These are phyloP conservation scores for Didymodactylos carnosus DNA, from an alignment of 2,888 invertebrate species.

Conservation along the genomic window DNA sequence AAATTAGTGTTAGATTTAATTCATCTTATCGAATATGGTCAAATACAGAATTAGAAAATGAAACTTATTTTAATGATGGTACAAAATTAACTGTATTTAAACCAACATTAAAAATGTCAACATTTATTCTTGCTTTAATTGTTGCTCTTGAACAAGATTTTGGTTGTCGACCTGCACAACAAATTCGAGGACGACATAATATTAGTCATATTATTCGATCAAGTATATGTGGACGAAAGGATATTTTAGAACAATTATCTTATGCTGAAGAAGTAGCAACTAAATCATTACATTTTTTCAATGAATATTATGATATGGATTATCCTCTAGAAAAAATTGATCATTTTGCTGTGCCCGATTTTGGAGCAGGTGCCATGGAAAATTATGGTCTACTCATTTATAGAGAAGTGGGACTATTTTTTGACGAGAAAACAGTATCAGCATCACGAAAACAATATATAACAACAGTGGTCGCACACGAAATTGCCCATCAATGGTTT, in stretches of 20 bases:
- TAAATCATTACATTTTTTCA: conserved; percentile 26
- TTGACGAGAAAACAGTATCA: conserved; percentile 72
- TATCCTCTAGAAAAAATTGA: conserved; percentile 21
- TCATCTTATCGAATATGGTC: conserved; percentile 19
- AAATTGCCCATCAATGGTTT: conserved; percentile 45
- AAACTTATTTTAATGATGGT: conserved; percentile 14
- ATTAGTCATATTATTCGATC: background rate
- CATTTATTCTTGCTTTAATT: conserved; percentile 73
- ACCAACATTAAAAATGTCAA: conserved; percentile 72
- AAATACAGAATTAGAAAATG: conserved; percentile 19
- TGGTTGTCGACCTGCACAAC: conserved; percentile 18
- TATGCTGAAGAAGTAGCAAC: conserved; percentile 25
- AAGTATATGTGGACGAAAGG: conserved; percentile 1
- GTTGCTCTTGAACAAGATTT: conserved; percentile 56
- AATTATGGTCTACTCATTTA: conserved; percentile 51
- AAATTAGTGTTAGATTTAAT: conserved; percentile 21
- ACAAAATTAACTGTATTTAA: conserved; percentile 42
- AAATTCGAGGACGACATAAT: conserved; percentile 13
- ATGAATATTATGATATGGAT: conserved; percentile 23
- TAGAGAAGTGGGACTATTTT: conserved; percentile 67
- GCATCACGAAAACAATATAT: conserved; percentile 49
- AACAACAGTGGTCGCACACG: conserved; percentile 60
- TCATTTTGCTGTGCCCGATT: conserved; percentile 33
- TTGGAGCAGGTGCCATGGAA: conserved; percentile 33
- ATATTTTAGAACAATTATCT: conserved; percentile 22